Percentiles rank a stretch among this genome's conserved stretches.
phyloP scores from a whole-genome alignment of 2,888 invertebrate genomes.

The Drosophila leonis region DNA sequence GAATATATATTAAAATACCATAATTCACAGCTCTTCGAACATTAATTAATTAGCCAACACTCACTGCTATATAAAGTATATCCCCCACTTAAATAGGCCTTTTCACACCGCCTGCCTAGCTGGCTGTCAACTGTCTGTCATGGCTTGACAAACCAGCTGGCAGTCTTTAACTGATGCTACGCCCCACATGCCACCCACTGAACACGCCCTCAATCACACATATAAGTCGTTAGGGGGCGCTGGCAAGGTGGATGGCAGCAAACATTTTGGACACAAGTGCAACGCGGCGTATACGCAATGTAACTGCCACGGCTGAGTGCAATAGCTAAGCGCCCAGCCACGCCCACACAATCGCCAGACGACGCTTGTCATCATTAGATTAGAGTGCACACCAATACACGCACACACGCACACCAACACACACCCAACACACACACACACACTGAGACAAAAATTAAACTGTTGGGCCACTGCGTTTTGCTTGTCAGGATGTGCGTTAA shows the following conservation, averaged over 20 bases:
- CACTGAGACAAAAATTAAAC: conserved; percentile 47
- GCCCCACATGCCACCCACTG: neutral
- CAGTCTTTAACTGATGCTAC: conserved; percentile 10
- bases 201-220: conserved; percentile 1
- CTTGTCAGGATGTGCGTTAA: conserved; percentile 80
- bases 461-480: conserved; percentile 59
- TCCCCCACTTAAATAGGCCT: neutral
- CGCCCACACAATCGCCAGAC: conserved; percentile 58
- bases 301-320: conserved; percentile 36
- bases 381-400: conserved; percentile 58
- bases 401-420: conserved; percentile 27
- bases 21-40: neutral
- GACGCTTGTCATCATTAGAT: conserved; percentile 81
- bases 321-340: conserved; percentile 29
- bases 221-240: neutral
- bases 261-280: conserved; percentile 63
- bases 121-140: conserved; percentile 25
- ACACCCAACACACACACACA: conserved; percentile 32
- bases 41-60: neutral
- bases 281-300: conserved; percentile 74
- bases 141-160: conserved; percentile 30
- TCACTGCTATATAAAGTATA: neutral
- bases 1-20: neutral
- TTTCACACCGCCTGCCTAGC: neutral
- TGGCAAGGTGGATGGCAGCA: conserved; percentile 43